Evolutionary conservation across 2,888 invertebrate genomes (phyloP).

Genomic region (Drosophila algonquin): DNA sequence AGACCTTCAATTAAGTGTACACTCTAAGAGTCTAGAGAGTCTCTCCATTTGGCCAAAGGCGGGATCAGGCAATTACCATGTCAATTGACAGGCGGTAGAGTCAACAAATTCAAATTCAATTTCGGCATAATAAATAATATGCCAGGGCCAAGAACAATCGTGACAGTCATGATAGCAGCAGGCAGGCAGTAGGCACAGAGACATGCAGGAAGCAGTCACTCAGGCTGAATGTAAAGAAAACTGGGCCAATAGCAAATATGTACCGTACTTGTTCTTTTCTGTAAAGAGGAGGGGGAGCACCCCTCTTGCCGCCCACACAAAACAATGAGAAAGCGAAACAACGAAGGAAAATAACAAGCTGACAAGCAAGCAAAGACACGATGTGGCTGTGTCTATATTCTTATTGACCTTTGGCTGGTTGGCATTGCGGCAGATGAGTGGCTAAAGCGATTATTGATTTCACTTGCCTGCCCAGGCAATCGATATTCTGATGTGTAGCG

Average conservation of each 20-base stretch:
- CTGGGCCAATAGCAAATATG: slow-evolving; percentile 44
- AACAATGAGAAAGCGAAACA: slow-evolving; percentile 9
- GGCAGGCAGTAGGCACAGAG: neutral
- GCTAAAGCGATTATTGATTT: slow-evolving; percentile 61
- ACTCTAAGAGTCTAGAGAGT: neutral
- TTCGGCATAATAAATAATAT: slow-evolving; percentile 70
- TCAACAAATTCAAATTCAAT: slow-evolving; percentile 76
- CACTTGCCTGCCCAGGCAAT: slow-evolving; percentile 30
- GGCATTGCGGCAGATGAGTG: slow-evolving; percentile 40
- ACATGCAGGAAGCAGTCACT: too few species aligned
- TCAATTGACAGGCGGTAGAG: slow-evolving; percentile 41
- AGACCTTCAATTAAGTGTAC: slow-evolving; percentile 62
- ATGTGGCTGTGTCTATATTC: slow-evolving; percentile 54
- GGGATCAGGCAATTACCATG: slow-evolving; percentile 60
- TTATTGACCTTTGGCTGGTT: slow-evolving; percentile 67
- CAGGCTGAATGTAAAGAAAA: slow-evolving; percentile 33
- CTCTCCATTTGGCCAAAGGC: neutral
- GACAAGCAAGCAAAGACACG: slow-evolving; percentile 36
- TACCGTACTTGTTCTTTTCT: slow-evolving; percentile 7
- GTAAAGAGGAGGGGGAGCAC: neutral
- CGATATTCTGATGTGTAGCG: slow-evolving; percentile 41
- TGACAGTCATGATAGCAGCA: slow-evolving; percentile 55
- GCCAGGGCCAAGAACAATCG: slow-evolving; percentile 48
- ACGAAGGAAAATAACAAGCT: slow-evolving; percentile 38
- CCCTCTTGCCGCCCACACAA: neutral